A percentile compares a stretch with the other conserved stretches of the same genome.
Evolutionary conservation across 2,797 vertebrate genomes (phyloP).

Genomic region (Pantherophis vulpinus): DNA sequence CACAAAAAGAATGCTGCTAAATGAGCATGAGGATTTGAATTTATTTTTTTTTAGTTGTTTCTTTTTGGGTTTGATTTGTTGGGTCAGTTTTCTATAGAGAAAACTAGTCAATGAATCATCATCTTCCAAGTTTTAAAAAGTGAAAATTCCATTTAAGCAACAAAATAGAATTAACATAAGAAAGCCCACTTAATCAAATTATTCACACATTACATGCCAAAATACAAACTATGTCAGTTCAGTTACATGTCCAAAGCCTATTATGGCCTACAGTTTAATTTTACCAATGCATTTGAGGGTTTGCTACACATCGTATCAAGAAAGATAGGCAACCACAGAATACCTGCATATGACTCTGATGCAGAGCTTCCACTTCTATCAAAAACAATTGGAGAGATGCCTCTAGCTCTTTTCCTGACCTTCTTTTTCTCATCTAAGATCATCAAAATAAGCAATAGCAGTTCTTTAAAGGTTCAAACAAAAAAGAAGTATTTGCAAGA

Average conservation of each 20-base stretch:
- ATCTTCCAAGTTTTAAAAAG: slow-evolving; percentile 76
- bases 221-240: slow-evolving; percentile 61
- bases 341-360: slow-evolving; percentile 88
- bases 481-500: slow-evolving; percentile 19
- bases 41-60: slow-evolving; percentile 56
- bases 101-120: slow-evolving; percentile 82
- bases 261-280: slow-evolving; percentile 54
- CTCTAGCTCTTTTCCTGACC: slow-evolving; percentile 84
- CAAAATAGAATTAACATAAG: slow-evolving; percentile 76
- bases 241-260: slow-evolving; percentile 64
- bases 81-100: slow-evolving; percentile 76
- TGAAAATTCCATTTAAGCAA: slow-evolving; percentile 79
- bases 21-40: slow-evolving; percentile 75
- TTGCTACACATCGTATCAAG: slow-evolving; percentile 22
- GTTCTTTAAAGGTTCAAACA: slow-evolving; percentile 26
- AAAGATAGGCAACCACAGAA: slow-evolving; percentile 57
- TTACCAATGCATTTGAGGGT: slow-evolving; percentile 43
- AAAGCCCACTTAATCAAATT: slow-evolving; percentile 70
- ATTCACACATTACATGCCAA: slow-evolving; percentile 77
- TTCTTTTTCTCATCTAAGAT: slow-evolving; percentile 85
- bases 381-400: slow-evolving; percentile 88
- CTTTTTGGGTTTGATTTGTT: slow-evolving; percentile 49
- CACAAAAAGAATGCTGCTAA: slow-evolving; percentile 73
- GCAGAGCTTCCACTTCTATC: slow-evolving; percentile 90
- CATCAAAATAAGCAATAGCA: slow-evolving; percentile 37